Evolutionary conservation across 2,797 vertebrate species (phyloP).

Genomic region (Sitta carolinensis): DNA sequence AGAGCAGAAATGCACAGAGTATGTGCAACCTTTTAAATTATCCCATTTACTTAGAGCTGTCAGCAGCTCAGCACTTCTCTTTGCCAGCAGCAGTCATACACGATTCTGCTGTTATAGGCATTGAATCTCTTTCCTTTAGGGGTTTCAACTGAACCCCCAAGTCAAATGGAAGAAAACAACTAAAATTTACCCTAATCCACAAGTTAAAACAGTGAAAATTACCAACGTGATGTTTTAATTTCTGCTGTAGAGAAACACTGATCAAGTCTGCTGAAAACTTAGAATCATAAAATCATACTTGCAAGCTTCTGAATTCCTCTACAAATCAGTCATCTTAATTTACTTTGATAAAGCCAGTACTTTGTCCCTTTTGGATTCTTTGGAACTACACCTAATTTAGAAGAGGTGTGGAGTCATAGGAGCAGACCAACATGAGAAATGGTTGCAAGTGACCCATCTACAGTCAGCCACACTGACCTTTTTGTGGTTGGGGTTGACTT

Average conservation of each 20-base stretch:
- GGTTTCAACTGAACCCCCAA: not conserved
- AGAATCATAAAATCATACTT: not conserved
- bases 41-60: constrained; percentile 4
- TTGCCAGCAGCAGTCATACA: not conserved
- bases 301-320: not conserved
- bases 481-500: not conserved
- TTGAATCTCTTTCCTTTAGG: not conserved
- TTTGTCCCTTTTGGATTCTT: not conserved
- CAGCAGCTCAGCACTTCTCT: constrained; percentile 5
- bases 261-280: not conserved
- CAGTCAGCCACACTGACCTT: not conserved
- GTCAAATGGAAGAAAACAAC: not conserved
- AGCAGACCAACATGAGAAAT: not conserved
- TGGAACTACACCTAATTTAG: not conserved
- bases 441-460: not conserved
- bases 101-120: not conserved
- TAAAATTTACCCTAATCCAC: not conserved
- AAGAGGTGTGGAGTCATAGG: not conserved
- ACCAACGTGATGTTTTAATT: fast-evolving
- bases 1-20: not conserved
- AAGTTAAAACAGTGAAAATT: not conserved
- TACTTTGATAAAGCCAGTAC: not conserved
- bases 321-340: not conserved
- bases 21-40: constrained; percentile 34
- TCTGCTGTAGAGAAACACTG: not conserved